Evolutionary conservation across 1,140 invertebrate species (phyloP), one percentile per base, ranked within the genome.

Genomic region (Cydia pomonella): DNA sequence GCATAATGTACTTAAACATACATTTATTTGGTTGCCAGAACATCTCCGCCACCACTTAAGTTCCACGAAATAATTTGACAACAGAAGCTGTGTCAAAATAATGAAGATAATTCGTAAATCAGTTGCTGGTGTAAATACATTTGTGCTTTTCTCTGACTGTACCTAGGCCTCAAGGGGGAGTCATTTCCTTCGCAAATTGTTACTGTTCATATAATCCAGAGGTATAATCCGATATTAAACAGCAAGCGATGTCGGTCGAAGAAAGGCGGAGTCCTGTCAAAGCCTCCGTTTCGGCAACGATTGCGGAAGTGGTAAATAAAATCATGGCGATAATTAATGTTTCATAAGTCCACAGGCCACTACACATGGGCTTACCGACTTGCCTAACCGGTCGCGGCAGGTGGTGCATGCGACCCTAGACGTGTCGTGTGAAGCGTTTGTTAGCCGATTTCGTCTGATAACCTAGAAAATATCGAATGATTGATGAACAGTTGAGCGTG

Each of bases 241-340:
- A 13, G 12, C 12, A 41, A 2, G 2, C 9, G 12, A 41, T 41
- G 9, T 41, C 38, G n/a, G n/a, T n/a, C n/a, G n/a, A 50, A 50
- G n/a, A 72, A 33, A 16, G 73, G 33, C 13, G 53, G 73, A 44
- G 21, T 62, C 53, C 27, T 50, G 27, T 50, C 25, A 59, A 25
- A 18, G 18, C 62, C 9, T 12, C 25, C 25, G 72, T 16, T 77
- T 74, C 74, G 59, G 72, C 77, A 81, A 85, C 82, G 82, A 86
- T 86, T 87, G 81, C 86, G 82, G 83, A 88, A 88, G 81, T 77
- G 74, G 79, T 83, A 81, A 84, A 87, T 84, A 87, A 86, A 87
- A 85, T 85, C 78, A 85, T 76, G 76, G 59, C 77, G 76, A 82
- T 87, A 86, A 88, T 85, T 86, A 82, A 84, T 80, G 83, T 88